Conservation (phyloP, 2,888 invertebrate species). For the Vesta saturnalis region DNA sequence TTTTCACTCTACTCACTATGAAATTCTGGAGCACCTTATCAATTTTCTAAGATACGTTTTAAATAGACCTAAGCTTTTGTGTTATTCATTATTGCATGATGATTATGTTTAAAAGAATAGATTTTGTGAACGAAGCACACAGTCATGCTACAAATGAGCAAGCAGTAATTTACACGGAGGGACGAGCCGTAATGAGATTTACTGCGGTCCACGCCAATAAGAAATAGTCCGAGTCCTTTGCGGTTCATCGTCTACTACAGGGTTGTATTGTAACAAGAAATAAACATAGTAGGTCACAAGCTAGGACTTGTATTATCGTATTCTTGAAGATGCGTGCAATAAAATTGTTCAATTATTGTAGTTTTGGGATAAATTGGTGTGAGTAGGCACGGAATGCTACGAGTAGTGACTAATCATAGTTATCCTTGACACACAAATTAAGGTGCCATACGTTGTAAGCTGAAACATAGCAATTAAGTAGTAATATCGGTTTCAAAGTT, state of each 20-base stretch:
- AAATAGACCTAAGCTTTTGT: too few relatives aligned
- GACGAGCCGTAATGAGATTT: constrained; percentile 57
- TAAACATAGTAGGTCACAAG: constrained; percentile 20
- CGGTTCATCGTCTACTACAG: constrained; percentile 43
- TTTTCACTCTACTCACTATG: background rate
- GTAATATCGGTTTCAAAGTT: background rate
- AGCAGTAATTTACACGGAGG: constrained; percentile 55
- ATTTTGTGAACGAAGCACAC: constrained; percentile 52
- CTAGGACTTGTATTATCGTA: background rate
- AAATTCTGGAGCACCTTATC: background rate
- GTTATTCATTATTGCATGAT: background rate
- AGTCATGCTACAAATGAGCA: constrained; percentile 53
- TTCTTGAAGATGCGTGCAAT: too few relatives aligned
- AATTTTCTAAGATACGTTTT: background rate
- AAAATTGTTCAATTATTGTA: constrained; percentile 8
- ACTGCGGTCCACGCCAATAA: constrained; percentile 55
- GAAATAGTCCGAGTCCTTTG: constrained; percentile 51
- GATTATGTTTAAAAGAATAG: constrained; percentile 11
- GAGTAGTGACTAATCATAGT: constrained; percentile 26
- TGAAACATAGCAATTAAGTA: constrained; percentile 21
- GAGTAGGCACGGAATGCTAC: constrained; percentile 10
- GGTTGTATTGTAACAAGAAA: constrained; percentile 42
- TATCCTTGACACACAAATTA: constrained; percentile 30
- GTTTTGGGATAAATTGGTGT: constrained; percentile 12
- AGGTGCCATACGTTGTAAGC: constrained; percentile 17